Evolutionary conservation across 37 sponge, comb jelly and placozoan species (phyloP).

Genomic region (Haliclona indistincta): DNA sequence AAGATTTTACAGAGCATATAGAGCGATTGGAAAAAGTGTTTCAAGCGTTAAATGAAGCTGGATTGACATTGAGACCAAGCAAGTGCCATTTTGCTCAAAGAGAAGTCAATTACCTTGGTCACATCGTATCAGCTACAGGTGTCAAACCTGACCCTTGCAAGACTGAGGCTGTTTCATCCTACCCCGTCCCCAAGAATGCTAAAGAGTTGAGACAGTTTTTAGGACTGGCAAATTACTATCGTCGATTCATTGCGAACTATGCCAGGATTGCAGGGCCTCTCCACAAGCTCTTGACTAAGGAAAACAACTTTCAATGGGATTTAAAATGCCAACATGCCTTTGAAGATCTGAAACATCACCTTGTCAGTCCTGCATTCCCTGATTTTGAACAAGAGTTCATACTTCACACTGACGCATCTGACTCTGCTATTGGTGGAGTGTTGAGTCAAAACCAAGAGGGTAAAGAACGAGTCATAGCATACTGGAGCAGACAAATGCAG

Average conservation of each 20-base stretch:
- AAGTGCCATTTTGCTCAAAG: conserved; percentile 37
- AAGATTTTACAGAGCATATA: conserved; percentile 18
- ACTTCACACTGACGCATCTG: conserved; percentile 37
- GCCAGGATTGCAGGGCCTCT: conserved; percentile 40
- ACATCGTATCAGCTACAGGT: conserved; percentile 41
- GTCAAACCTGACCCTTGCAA: conserved; percentile 24
- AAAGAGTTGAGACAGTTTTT: conserved; percentile 39
- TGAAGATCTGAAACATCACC: conserved; percentile 19
- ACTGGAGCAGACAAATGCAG: conserved; percentile 31
- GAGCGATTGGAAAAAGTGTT: conserved; percentile 13
- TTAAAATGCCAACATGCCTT: conserved; percentile 27
- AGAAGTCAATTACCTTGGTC: conserved; percentile 33
- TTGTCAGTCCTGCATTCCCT: conserved; percentile 25
- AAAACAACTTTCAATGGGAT: conserved; percentile 13
- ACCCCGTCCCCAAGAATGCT: conserved; percentile 27
- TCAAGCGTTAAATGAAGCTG: conserved; percentile 5
- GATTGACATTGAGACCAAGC: conserved; percentile 18
- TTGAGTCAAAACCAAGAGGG: conserved; percentile 36
- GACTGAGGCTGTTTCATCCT: conserved; percentile 22
- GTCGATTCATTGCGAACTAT: conserved; percentile 24
- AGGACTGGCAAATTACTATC: conserved; percentile 45
- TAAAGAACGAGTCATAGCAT: conserved; percentile 28
- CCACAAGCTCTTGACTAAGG: conserved; percentile 26
- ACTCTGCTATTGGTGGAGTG: conserved; percentile 35
- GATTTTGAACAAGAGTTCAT: conserved; percentile 15